Evolutionary conservation across 1,140 invertebrate species (phyloP).

Genomic region (Diprion similis): DNA sequence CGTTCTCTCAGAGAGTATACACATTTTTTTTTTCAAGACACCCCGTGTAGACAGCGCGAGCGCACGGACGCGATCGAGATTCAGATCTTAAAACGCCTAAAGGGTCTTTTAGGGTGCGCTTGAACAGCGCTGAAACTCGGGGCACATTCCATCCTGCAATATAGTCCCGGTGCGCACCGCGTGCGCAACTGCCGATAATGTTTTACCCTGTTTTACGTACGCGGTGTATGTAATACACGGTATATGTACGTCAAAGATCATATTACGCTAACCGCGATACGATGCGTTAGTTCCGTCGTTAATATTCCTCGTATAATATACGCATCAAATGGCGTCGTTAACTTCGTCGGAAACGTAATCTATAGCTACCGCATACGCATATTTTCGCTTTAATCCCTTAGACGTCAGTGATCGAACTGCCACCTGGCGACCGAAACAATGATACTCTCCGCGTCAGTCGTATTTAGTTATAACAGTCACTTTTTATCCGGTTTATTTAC

Average conservation of each 20-base stretch:
- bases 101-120: constrained; percentile 3
- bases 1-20: background rate
- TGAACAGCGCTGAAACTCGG: background rate
- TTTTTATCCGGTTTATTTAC: too few relatives aligned
- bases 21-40: background rate
- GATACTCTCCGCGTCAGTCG: too few relatives aligned
- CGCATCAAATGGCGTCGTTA: background rate
- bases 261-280: background rate
- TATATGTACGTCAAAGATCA: background rate
- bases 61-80: constrained; percentile 6
- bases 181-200: background rate
- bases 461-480: too few relatives aligned
- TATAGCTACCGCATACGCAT: background rate
- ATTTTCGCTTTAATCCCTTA: too few relatives aligned
- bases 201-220: background rate
- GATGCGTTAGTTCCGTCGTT: background rate
- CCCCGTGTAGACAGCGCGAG: background rate
- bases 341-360: background rate
- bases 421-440: too few relatives aligned
- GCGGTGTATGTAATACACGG: background rate
- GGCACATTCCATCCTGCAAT: background rate
- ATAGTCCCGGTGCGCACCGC: background rate
- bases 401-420: too few relatives aligned
- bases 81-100: constrained; percentile 5
- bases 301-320: background rate